Percentiles rank a stretch among this genome's conserved stretches.
These are phyloP conservation scores for Drosophila gunungcola DNA, from an alignment of 1,140 invertebrate genomes.

Conservation along the genomic window DNA sequence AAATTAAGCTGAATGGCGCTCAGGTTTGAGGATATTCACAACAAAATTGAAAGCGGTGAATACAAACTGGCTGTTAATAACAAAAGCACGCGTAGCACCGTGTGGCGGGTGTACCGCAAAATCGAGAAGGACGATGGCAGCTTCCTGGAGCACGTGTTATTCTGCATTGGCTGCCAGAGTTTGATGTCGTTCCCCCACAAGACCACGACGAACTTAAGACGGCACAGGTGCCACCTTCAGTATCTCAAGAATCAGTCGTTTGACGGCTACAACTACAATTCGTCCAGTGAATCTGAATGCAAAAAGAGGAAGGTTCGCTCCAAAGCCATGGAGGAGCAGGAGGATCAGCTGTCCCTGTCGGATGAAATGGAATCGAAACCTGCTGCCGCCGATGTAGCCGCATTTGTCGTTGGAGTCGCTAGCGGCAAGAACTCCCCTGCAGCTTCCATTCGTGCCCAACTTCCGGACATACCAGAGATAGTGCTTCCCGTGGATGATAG, in stretches of 20 bases:
- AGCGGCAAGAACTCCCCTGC: not conserved
- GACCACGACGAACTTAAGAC: constrained; percentile 63
- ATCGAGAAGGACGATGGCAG: constrained; percentile 65
- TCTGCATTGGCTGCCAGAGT: constrained; percentile 59
- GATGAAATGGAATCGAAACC: constrained; percentile 57
- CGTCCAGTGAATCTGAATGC: constrained; percentile 14
- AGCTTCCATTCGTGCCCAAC: not conserved
- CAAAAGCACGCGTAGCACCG: constrained; percentile 63
- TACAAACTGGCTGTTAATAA: constrained; percentile 55
- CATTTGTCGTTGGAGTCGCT: constrained; percentile 25
- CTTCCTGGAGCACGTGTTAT: constrained; percentile 57
- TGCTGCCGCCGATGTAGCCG: constrained; percentile 23
- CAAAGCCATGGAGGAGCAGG: constrained; percentile 36
- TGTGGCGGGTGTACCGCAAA: constrained; percentile 66
- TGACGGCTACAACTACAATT: constrained; percentile 2
- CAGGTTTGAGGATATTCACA: constrained; percentile 58
- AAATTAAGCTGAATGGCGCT: constrained; percentile 40
- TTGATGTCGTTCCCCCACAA: constrained; percentile 66
- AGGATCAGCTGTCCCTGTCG: constrained; percentile 11
- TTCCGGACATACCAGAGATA: constrained; percentile 7
- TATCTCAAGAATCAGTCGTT: constrained; percentile 53
- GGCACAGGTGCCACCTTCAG: constrained; percentile 62
- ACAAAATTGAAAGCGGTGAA: constrained; percentile 64
- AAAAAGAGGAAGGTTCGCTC: constrained; percentile 8
- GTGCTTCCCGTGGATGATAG: constrained; percentile 36